These are phyloP conservation scores for Parthenolecanium corni DNA, from an alignment of 2,888 invertebrate genomes.

Conservation along the genomic window DNA sequence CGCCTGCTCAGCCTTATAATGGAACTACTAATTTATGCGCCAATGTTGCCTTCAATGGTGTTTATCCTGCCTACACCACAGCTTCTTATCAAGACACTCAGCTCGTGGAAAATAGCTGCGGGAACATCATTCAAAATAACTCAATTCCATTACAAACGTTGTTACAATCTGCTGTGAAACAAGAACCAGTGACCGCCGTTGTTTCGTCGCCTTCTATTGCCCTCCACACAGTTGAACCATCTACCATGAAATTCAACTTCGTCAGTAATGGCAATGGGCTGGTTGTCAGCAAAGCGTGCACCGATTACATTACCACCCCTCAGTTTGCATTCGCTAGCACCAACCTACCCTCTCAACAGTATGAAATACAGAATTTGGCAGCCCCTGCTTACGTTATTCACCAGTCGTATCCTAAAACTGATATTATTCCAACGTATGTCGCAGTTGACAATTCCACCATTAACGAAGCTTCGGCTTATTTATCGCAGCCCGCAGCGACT, in stretches of 20 bases:
- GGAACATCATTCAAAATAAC: no score
- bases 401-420: constrained; percentile 10
- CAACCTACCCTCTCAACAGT: not conserved
- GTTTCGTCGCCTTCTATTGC: not conserved
- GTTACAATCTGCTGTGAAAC: constrained; percentile 1
- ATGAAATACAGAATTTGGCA: constrained; percentile 7
- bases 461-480: not conserved
- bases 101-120: not conserved
- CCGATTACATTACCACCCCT: not conserved
- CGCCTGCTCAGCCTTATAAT: not conserved
- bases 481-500: not conserved
- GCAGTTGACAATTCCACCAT: constrained; percentile 7
- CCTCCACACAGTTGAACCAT: not conserved
- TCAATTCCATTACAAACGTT: not conserved
- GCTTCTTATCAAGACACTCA: not conserved
- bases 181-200: not conserved
- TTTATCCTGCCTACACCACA: not conserved
- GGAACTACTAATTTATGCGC: no score
- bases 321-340: not conserved
- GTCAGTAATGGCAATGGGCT: not conserved
- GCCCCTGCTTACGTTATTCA: constrained; percentile 16
- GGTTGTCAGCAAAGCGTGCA: not conserved
- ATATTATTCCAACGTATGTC: constrained; percentile 13
- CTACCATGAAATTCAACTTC: constrained; percentile 1
- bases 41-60: not conserved